Percentiles rank a stretch among this genome's conserved stretches.
Conservation (phyloP, 2,888 invertebrate species). For the Nycteola revayana region DNA sequence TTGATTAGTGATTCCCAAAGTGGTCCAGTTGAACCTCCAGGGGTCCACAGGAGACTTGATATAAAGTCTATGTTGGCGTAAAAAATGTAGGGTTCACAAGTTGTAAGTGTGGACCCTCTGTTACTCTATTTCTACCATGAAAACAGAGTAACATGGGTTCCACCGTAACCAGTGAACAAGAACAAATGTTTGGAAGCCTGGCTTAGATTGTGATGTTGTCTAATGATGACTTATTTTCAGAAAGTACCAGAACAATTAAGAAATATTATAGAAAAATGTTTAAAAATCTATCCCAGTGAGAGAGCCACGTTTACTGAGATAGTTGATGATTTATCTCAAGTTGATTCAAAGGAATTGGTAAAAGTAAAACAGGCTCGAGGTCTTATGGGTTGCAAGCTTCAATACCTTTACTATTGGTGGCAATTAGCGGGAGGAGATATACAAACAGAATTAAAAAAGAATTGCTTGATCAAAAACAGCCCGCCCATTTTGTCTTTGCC, state of each 20-base stretch:
- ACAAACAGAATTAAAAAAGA: constrained; percentile 93
- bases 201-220: too few relatives aligned
- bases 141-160: too few relatives aligned
- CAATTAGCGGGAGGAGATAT: constrained; percentile 97
- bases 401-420: constrained; percentile 97
- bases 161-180: too few relatives aligned
- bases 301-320: constrained; percentile 82
- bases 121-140: too few relatives aligned
- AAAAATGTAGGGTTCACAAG: too few relatives aligned
- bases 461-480: constrained; percentile 93
- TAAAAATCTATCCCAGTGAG: constrained; percentile 84
- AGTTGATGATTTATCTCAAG: constrained; percentile 61
- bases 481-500: constrained; percentile 91
- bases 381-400: constrained; percentile 82
- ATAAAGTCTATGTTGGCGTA: too few relatives aligned
- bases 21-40: too few relatives aligned
- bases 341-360: constrained; percentile 59
- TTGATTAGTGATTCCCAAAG: too few relatives aligned
- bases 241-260: constrained; percentile 81
- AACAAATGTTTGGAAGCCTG: too few relatives aligned
- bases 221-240: constrained; percentile 62
- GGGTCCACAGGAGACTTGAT: too few relatives aligned
- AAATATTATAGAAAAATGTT: constrained; percentile 86
- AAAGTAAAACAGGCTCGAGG: constrained; percentile 67
- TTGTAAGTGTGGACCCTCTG: too few relatives aligned